Percentiles rank a stretch among this genome's conserved stretches.
Evolutionary conservation across 2,888 invertebrate genomes (phyloP).

Genomic region (Athrips mouffetella): DNA sequence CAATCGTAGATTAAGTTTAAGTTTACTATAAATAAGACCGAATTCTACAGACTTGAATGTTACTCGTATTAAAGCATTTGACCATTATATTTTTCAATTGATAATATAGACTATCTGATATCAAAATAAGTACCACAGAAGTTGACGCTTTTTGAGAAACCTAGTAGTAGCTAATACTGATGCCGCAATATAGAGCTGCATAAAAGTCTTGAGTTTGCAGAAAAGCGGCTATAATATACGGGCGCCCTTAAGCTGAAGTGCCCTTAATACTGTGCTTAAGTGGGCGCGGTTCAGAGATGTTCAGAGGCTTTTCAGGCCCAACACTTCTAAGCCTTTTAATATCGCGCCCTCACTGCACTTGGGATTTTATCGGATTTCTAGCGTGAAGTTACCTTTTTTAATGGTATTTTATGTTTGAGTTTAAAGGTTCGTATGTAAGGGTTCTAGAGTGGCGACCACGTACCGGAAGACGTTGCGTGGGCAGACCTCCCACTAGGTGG

Average conservation of each 20-base stretch:
- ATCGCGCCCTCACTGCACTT: conserved; percentile 57
- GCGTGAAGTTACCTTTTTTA: conserved; percentile 59
- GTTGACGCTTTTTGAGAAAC: too few species aligned
- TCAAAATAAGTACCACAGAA: too few species aligned
- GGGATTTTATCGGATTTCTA: conserved; percentile 56
- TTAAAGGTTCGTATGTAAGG: too few species aligned
- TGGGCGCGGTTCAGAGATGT: conserved; percentile 71
- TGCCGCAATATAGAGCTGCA: conserved; percentile 30
- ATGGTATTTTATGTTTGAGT: conserved; percentile 42
- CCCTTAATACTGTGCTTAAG: conserved; percentile 77
- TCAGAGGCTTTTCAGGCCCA: conserved; percentile 72
- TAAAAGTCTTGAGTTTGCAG: conserved; percentile 41
- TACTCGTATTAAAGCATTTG: neutral
- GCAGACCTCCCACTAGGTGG: too few species aligned
- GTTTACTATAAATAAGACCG: neutral
- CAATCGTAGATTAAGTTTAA: neutral
- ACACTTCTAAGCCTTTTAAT: conserved; percentile 77
- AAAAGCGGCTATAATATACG: conserved; percentile 67
- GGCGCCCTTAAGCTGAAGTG: conserved; percentile 64
- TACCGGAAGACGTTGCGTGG: too few species aligned
- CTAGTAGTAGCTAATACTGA: conserved; percentile 11
- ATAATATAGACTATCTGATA: neutral
- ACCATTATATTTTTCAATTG: neutral
- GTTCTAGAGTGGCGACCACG: too few species aligned
- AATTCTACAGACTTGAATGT: neutral